Conservation (phyloP, 2,797 vertebrate genomes). For the Threskiornis aethiopicus region DNA sequence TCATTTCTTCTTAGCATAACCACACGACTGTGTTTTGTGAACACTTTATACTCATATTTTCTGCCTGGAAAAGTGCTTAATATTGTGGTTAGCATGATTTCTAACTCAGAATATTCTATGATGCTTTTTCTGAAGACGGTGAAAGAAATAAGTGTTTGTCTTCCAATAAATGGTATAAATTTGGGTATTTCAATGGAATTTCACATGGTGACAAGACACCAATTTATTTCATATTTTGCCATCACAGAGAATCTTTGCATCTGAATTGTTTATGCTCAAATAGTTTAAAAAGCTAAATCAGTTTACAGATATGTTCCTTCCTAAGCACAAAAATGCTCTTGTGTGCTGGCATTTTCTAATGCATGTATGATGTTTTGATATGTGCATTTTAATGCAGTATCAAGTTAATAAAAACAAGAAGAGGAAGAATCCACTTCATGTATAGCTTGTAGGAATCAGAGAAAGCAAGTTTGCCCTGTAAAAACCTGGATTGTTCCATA, state of each 20-base stretch:
- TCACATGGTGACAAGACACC: background rate
- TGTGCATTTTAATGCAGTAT: background rate
- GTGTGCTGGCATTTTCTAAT: background rate
- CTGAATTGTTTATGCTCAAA: background rate
- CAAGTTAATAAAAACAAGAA: background rate
- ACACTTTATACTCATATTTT: background rate
- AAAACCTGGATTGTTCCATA: background rate
- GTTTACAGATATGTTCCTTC: background rate
- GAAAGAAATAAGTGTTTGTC: background rate
- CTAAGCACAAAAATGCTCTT: background rate
- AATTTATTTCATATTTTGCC: slow-evolving; percentile 6
- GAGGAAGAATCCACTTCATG: background rate
- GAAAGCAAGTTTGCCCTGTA: background rate
- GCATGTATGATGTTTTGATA: background rate
- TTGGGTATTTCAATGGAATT: slow-evolving; percentile 2
- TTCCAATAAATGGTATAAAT: background rate
- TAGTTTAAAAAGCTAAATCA: background rate
- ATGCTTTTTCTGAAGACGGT: background rate
- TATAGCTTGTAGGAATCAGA: background rate
- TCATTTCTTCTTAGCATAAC: background rate
- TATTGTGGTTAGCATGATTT: background rate
- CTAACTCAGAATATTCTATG: background rate
- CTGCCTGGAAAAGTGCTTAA: slow-evolving; percentile 15
- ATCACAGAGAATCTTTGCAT: background rate
- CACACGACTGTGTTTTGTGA: background rate